Percentiles rank a stretch among this genome's conserved stretches.
Conservation (phyloP, 1,140 invertebrate genomes). For the Probaryconus sp. region DNA sequence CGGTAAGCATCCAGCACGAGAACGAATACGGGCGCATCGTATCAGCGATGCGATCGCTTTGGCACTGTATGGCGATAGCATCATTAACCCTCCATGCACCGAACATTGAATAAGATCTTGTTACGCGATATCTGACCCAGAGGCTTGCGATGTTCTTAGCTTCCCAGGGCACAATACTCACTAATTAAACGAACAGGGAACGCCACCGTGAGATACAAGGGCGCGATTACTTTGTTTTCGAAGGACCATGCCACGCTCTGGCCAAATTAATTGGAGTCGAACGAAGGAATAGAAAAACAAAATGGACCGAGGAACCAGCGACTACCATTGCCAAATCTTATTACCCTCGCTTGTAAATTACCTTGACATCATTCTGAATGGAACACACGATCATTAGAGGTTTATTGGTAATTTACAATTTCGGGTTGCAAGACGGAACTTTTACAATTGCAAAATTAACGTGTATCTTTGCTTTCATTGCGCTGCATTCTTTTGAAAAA, state of each 20-base stretch:
- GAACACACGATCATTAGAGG: no score
- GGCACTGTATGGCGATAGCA: conserved; percentile 78
- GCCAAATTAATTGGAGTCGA: conserved; percentile 76
- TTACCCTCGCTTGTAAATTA: no score
- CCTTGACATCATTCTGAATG: no score
- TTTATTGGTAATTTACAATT: no score
- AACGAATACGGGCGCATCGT: conserved; percentile 66
- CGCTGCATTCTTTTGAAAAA: no score
- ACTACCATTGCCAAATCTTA: no score
- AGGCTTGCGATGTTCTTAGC: conserved; percentile 56
- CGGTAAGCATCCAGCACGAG: conserved; percentile 49
- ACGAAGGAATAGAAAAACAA: conserved; percentile 67
- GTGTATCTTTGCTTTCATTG: no score
- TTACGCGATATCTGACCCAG: conserved; percentile 72
- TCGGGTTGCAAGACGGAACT: no score
- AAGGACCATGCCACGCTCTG: conserved; percentile 69
- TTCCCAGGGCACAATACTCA: conserved; percentile 73
- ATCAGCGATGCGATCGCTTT: conserved; percentile 77
- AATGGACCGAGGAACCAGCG: conserved; percentile 8
- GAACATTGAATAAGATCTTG: conserved; percentile 77
- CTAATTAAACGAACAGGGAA: conserved; percentile 76
- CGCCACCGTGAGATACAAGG: conserved; percentile 74
- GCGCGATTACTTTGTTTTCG: conserved; percentile 78
- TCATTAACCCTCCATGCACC: conserved; percentile 75
- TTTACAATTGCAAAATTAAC: no score